These are phyloP conservation scores for Ophion slaviceki DNA, from an alignment of 2,888 invertebrate genomes.

Conservation along the genomic window DNA sequence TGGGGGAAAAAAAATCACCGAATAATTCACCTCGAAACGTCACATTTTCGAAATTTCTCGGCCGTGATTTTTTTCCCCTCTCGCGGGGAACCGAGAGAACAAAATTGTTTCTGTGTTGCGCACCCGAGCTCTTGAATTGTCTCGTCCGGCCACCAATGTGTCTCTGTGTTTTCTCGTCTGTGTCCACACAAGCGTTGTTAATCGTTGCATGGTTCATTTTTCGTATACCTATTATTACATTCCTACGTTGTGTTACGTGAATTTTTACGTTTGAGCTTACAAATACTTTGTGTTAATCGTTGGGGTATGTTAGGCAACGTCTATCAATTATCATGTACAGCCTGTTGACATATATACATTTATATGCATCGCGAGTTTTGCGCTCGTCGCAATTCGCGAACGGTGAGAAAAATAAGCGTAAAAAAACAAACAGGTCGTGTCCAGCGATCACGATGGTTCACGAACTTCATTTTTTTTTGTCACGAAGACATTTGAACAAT, in stretches of 20 bases:
- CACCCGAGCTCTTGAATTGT: conserved; percentile 61
- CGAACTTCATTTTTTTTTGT: neutral
- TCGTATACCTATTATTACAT: conserved; percentile 80
- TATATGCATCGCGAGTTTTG: conserved; percentile 47
- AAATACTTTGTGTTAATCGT: conserved; percentile 77
- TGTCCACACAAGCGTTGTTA: conserved; percentile 62
- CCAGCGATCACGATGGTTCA: neutral
- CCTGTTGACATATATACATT: conserved; percentile 26
- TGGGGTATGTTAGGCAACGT: conserved; percentile 32
- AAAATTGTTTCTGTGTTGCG: conserved; percentile 58
- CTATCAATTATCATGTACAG: conserved; percentile 5
- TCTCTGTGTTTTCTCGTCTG: conserved; percentile 47
- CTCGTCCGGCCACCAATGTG: conserved; percentile 57
- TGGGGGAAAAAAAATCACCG: conserved; percentile 31
- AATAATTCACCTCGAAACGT: neutral
- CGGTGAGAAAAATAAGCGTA: neutral
- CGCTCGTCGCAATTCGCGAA: conserved; percentile 38
- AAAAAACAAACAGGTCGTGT: neutral
- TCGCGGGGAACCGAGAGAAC: conserved; percentile 6
- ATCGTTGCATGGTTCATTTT: conserved; percentile 84
- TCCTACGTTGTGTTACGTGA: conserved; percentile 87
- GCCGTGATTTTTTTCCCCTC: conserved; percentile 33
- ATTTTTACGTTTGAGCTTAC: conserved; percentile 85
- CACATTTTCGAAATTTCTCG: neutral
- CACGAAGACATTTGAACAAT: neutral